Base-by-base conservation (phyloP, 2,888 invertebrate species). In the Xanthia togata region DNA sequence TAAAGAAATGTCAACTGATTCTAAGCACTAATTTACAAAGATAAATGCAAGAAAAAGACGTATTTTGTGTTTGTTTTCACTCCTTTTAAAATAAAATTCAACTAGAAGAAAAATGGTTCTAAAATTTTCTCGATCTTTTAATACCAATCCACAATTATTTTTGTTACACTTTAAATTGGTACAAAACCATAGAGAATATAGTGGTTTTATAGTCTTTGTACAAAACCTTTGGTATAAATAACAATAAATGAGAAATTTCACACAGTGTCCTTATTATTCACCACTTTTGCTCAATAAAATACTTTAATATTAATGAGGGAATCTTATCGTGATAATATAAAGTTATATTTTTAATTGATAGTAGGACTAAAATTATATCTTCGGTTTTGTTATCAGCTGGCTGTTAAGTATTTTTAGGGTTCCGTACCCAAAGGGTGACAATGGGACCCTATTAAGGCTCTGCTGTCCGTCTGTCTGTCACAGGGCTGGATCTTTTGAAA, bases 291-390 rank as follows among this genome's bases (percentile, higher is more conserved):
- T 67, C 44, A 70, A 57, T 20, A 70, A 72, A 65, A 62, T 47
- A 60, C 23, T 50, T 75, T n/a, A 60, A 65, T 69, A 70, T 55
- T 55, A 68, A 53, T 60, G 11, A 72, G 53, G 26, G 23, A 53
- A 57, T 67, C 62, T 67, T 67, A 81, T 73, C 31, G 44, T 26
- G 57, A 35, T 63, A 81, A 55, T 60, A 50, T 75, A 60, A 75
- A 80, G 41, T 79, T 79, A 59, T 44, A 73, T 23, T 3, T 73
- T 69, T 73, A 57, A 67, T 59, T 70, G 57, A 65, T 67, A 57
- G 41, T 62, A 41, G 17, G 26, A 26, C 17, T 17, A 62, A 76
- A 76, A 59, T 50, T 50, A 64, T 70, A 57, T 53, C 50, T 59
- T 14, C 9, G 9, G 20, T 5, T 23, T 12, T 62, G 38, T 50